These are phyloP conservation scores for Drosophila setosimentum DNA, from an alignment of 2,888 invertebrate species.

Conservation along the genomic window DNA sequence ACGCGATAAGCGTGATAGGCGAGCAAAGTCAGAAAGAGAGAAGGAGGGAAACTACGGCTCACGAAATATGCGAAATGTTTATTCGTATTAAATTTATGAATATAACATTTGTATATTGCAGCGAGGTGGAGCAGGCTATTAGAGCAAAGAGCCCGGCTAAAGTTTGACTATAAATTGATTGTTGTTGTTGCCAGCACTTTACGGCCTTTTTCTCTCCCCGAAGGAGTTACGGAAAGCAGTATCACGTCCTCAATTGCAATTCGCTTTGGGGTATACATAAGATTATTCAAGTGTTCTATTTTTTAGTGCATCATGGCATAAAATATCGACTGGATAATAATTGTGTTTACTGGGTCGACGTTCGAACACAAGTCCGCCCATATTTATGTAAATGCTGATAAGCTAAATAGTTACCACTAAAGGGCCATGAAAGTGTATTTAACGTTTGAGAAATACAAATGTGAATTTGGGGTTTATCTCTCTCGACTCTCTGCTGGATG, in stretches of 20 bases:
- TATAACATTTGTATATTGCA: conserved; percentile 69
- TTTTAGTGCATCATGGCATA: conserved; percentile 57
- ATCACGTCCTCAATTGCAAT: conserved; percentile 49
- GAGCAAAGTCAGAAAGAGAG: conserved; percentile 8
- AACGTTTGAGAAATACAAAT: background rate
- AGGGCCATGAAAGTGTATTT: background rate
- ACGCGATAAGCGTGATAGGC: conserved; percentile 59
- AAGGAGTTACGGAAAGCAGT: conserved; percentile 35
- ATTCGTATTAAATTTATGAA: conserved; percentile 79
- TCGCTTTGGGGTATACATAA: conserved; percentile 53
- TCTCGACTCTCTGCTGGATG: background rate
- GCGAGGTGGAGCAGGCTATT: conserved; percentile 47
- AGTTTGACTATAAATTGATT: conserved; percentile 72
- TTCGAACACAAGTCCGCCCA: background rate
- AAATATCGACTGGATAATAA: conserved; percentile 56
- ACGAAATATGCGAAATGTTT: conserved; percentile 76
- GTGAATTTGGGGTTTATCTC: background rate
- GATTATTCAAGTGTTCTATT: conserved; percentile 61
- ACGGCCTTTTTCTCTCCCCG: conserved; percentile 27
- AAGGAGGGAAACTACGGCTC: conserved; percentile 38
- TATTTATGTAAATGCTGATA: conserved; percentile 9
- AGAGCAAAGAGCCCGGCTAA: conserved; percentile 40
- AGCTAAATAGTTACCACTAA: conserved; percentile 1
- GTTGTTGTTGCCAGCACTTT: conserved; percentile 42
- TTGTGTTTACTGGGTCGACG: conserved; percentile 2